Conservation (phyloP, 2,888 invertebrate species). For the Andricus quercusramuli region DNA sequence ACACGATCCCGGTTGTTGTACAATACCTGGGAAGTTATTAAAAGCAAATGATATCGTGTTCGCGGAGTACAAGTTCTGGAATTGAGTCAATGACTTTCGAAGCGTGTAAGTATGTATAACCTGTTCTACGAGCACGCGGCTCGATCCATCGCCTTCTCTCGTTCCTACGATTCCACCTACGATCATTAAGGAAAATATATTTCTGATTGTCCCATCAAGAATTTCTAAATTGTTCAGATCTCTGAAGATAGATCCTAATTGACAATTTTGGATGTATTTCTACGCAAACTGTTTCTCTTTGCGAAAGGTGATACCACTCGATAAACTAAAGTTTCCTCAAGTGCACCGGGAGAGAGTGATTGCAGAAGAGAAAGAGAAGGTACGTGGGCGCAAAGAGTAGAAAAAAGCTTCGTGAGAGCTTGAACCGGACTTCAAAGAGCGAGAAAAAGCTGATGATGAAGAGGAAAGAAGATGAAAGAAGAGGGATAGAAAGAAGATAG, state of each 20-base stretch:
- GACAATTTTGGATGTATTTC: not conserved
- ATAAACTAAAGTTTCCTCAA: not conserved
- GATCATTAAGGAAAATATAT: slow-evolving; percentile 47
- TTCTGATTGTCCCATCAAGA: not conserved
- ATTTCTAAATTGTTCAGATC: not conserved
- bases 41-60: slow-evolving; percentile 62
- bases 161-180: slow-evolving; percentile 60
- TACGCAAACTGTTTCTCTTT: not conserved
- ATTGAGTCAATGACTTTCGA: slow-evolving; percentile 73
- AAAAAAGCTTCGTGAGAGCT: slow-evolving; percentile 55
- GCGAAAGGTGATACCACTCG: slow-evolving; percentile 41
- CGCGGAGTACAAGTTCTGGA: slow-evolving; percentile 56
- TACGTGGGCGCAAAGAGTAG: slow-evolving; percentile 53
- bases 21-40: slow-evolving; percentile 61
- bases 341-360: not conserved
- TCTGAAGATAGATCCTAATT: not conserved
- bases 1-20: slow-evolving; percentile 48
- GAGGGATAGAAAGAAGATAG: slow-evolving; percentile 20
- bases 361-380: not conserved
- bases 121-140: slow-evolving; percentile 59
- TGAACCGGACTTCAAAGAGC: slow-evolving; percentile 60
- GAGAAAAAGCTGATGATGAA: slow-evolving; percentile 49
- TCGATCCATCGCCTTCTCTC: slow-evolving; percentile 62
- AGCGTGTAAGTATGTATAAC: slow-evolving; percentile 63
- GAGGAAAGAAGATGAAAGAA: slow-evolving; percentile 1